Conservation (phyloP, 37 sponge, comb jelly and placozoan species). For the Chondrilla cf. caribensis region DNA sequence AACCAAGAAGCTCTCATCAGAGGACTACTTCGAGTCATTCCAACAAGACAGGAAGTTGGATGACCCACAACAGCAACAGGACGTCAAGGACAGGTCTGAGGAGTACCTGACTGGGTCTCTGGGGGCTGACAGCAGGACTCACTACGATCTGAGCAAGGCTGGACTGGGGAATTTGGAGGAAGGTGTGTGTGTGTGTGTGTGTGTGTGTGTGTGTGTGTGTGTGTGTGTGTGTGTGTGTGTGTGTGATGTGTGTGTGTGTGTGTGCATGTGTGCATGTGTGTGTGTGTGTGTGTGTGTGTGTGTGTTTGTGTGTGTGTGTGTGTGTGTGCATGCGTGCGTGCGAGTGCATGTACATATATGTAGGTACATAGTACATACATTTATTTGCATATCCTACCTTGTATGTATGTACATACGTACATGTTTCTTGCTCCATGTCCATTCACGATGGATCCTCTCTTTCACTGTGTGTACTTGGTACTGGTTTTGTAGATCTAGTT, state of each 20-base stretch:
- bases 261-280: too few species aligned
- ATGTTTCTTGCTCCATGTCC: too few species aligned
- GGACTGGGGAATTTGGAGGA: constrained; percentile 30
- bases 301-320: neutral
- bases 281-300: neutral
- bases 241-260: neutral
- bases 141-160: constrained; percentile 10
- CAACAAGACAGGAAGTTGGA: neutral
- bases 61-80: neutral
- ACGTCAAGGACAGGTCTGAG: neutral
- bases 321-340: neutral
- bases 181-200: neutral
- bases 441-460: too few species aligned
- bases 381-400: neutral
- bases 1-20: neutral
- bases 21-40: neutral
- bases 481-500: neutral
- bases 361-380: neutral
- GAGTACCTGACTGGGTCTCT: neutral
- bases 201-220: neutral
- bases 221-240: neutral
- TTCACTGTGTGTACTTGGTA: neutral
- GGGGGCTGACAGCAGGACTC: constrained; percentile 14
- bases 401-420: too few species aligned
- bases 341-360: neutral